Evolutionary conservation across 2,797 vertebrate genomes (phyloP), one percentile per base, ranked within the genome.

Genomic region (Macropodus opercularis): DNA sequence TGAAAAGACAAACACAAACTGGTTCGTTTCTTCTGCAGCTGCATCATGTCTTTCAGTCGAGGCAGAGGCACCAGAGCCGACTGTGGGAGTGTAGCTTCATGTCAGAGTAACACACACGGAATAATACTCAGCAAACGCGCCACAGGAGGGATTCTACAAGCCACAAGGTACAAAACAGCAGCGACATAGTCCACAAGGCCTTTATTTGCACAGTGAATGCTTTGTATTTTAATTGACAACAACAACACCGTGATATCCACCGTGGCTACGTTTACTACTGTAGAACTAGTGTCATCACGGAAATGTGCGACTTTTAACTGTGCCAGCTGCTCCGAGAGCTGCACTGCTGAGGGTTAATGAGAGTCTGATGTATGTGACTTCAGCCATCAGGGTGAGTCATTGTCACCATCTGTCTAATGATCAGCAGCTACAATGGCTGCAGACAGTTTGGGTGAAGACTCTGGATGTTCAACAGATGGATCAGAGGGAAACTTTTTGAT

Each of bases 351-450:
- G 64, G 54, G 31, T 49, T 76, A 77, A 72, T 54, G 60, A 77
- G 69, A 60, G 29, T 29, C 35, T 74, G 64, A 81, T 64, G 46
- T 66, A 50, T 58, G 61, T 60, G 35, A 32, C 53, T 57, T 79
- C 50, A 42, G 41, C 62, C 21, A 41, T 63, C 63, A 57, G 21
- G 35, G 49, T 70, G 75, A 72, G 41, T 75, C 72, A 75, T 74
- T 38, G 56, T 26, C 76, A 72, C 69, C 74, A 79, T 75, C 79
- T 81, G 73, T 66, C 73, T 52, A 44, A 62, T 69, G 51, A 73
- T 64, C 40, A 57, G 11, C 32, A 55, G 58, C 69, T 41, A 57
- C 42, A 42, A 54, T 68, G 65, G 72, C 18, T 10, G 22, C 35
- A 35, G 34, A 32, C 73, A 69, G 24, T 54, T 68, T 31, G 4